Percentiles rank a stretch among this genome's conserved stretches.
Conservation (phyloP, 2,888 invertebrate species). For the Drosophila emarginata region DNA sequence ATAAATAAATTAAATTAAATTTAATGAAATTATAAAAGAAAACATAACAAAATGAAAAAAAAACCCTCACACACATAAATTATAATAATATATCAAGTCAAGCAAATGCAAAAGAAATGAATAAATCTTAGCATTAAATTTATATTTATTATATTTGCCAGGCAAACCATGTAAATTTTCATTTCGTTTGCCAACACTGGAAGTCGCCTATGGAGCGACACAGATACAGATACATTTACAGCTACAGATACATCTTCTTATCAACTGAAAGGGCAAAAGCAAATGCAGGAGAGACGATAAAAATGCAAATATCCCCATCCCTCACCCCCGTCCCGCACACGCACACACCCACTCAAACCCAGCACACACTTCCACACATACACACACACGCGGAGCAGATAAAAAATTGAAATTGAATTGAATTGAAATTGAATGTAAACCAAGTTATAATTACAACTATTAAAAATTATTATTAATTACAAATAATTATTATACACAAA, state of each 20-base stretch:
- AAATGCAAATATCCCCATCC: conserved; percentile 14
- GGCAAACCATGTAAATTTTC: conserved; percentile 65
- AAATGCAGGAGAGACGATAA: conserved; percentile 1
- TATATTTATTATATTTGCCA: conserved; percentile 46
- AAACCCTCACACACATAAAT: conserved; percentile 29
- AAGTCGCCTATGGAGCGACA: conserved; percentile 57
- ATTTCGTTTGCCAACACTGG: conserved; percentile 73
- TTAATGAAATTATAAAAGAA: conserved; percentile 2
- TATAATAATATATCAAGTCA: conserved; percentile 32
- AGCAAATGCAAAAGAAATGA: conserved; percentile 53
- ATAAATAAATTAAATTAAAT: conserved; percentile 42
- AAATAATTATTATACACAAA: conserved; percentile 73
- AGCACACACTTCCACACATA: conserved; percentile 6
- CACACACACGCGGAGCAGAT: conserved; percentile 33
- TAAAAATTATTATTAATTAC: conserved; percentile 70
- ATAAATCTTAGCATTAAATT: conserved; percentile 52
- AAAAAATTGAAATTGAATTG: conserved; percentile 24
- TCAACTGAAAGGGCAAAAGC: conserved; percentile 40
- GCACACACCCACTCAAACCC: neutral
- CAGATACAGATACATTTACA: conserved; percentile 6
- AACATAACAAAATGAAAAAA: neutral
- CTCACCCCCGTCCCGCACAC: neutral
- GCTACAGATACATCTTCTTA: neutral
- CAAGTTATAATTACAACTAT: conserved; percentile 76
- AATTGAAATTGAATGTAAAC: conserved; percentile 60